Base-by-base conservation (phyloP, 1,140 invertebrate genomes). In the Latrodectus geometricus region DNA sequence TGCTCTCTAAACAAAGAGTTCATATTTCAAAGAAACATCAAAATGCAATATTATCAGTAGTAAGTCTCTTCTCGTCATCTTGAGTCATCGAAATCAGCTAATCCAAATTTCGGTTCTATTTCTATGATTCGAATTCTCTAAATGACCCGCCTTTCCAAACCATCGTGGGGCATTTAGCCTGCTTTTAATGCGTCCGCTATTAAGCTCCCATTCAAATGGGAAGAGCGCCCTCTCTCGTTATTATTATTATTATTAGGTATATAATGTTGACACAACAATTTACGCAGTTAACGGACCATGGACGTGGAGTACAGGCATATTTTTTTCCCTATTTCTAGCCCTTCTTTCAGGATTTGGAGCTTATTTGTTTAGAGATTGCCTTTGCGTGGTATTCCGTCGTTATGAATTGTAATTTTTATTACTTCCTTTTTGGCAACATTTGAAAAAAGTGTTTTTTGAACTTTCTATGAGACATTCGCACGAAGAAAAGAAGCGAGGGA, bases 401-500 rank as follows among this genome's bases (percentile, higher is more conserved):
- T 86, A 78, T 50, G 73, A 77, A 84, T 86, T 77, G 83, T 86
- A 86, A 86, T 86, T 86, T 86, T 78, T 76, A 86, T 86, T 56
- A 66, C 83, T 86, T 86, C 83, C 83, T 77, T 78, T 86, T 69
- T 72, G 61, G 65, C 52, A 23, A 65, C 61, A 56, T 77, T 12
- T 78, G 52, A 66, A 84, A 61, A 48, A 20, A 50, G 65, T 11
- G 11, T 61, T 75, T 56, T 12, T 12, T 17, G 52, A 7, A 14
- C 17, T 17, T 61, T 17, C 23, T 75, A 86, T 78, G 74, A 66
- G 74, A 77, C 50, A 35, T n/a, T 61, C 15, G 66, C 83, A 86
- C 83, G 83, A 70, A 78, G n/a, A 72, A 70, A 84, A 15, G 54
- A 9, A 35, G 66, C 54, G 54, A 61, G 11, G n/a, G n/a, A n/a